phyloP scores from a whole-genome alignment of 2,888 invertebrate species.

The Dioctria linearis region DNA sequence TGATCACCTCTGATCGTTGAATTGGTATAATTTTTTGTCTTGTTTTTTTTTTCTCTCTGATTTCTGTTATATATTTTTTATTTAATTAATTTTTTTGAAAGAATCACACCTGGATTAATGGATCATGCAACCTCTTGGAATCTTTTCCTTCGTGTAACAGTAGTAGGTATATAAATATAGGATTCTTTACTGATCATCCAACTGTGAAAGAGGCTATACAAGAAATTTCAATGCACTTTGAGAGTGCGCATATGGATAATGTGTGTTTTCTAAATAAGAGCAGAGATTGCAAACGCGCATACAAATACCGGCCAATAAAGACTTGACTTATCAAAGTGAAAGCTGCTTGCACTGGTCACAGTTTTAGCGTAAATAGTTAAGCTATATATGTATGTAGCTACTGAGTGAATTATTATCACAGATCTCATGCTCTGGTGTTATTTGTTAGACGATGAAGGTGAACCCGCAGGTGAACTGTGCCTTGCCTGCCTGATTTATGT shows the following conservation, averaged over 20 bases:
- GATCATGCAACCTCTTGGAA: conserved; percentile 12
- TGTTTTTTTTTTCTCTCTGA: not conserved
- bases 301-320: not conserved
- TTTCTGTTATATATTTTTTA: not conserved
- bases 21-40: conserved; percentile 4
- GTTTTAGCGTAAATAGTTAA: not conserved
- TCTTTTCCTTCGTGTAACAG: not conserved
- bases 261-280: conserved; percentile 9
- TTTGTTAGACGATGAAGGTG: not conserved
- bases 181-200: not conserved
- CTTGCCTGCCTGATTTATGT: too few species aligned
- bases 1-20: conserved; percentile 29
- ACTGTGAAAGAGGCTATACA: not conserved
- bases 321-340: conserved; percentile 5
- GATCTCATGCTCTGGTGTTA: not conserved
- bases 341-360: conserved; percentile 18
- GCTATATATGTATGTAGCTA: not conserved
- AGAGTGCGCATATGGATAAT: not conserved
- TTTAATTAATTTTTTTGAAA: not conserved
- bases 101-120: conserved; percentile 33
- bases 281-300: not conserved
- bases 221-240: not conserved
- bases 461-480: not conserved
- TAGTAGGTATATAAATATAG: too few species aligned
- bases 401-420: not conserved